Evolutionary conservation across 1,140 invertebrate species (phyloP), one percentile per base, ranked within the genome.

Genomic region (Apolygus lucorum): DNA sequence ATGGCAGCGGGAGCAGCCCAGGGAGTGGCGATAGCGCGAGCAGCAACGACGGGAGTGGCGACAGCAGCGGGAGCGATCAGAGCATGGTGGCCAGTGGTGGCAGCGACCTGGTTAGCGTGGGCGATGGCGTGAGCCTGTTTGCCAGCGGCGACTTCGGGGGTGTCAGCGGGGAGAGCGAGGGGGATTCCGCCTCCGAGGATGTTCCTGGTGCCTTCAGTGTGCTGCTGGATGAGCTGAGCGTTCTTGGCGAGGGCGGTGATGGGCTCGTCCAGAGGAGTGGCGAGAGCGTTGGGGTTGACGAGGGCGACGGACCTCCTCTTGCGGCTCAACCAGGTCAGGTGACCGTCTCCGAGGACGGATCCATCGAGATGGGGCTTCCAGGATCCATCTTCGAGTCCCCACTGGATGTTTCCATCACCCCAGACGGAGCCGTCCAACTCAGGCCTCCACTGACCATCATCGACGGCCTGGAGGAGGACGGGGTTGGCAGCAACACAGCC

Each of bases 81-180:
- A 22, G 8, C 22, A 63, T 14, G 24, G 0, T 78, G 78, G 0
- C 79, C 79, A 0, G 79, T 79, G 14, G 74, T 75, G 0, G 79
- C 80, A 52, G 63, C 29, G 62, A 68, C 29, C n/a, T 66, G 64
- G 27, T 66, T 66, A 29, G 64, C 64, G 64, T 66, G 64, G 26
- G 64, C 68, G n/a, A 71, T 71, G 29, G 81, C 81, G 68, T 82
- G 81, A 0, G 77, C 80, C 0, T 78, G 78, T 74, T 82, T 82
- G 2, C 81, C 82, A 54, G 79, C 77, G 1, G 79, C 79, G 17
- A 82, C 81, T 77, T 82, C 82, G 67, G 82, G 82, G 0, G 82
- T 83, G 70, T 83, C 82, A 68, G 81, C 78, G 2, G 81, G 80
- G 52, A 66, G 78, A 2, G 80, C 81, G 42, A 81, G 79, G 2